These are phyloP conservation scores for Orchesellides sinensis DNA, from an alignment of 2,888 invertebrate species.

Conservation along the genomic window DNA sequence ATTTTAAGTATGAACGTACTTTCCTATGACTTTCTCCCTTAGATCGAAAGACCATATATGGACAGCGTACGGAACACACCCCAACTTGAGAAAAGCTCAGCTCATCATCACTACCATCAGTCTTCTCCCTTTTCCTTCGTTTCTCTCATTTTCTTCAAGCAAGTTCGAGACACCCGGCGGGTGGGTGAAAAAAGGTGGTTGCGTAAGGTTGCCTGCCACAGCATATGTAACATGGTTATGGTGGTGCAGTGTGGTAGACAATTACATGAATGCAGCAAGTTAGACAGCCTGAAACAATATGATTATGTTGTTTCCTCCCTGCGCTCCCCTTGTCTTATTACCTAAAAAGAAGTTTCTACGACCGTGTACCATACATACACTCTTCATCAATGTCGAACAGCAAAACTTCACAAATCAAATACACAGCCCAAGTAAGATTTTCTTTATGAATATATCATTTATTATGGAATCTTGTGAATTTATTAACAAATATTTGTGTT, in stretches of 20 bases:
- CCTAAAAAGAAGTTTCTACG: slow-evolving; percentile 14
- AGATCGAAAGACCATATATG: slow-evolving; percentile 7
- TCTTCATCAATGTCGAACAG: slow-evolving; percentile 53
- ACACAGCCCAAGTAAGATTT: slow-evolving; percentile 45
- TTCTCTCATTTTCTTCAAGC: slow-evolving; percentile 24
- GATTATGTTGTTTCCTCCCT: slow-evolving; percentile 60
- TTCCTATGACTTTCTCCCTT: slow-evolving; percentile 47
- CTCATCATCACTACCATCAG: slow-evolving; percentile 53
- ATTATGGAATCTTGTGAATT: slow-evolving; percentile 40
- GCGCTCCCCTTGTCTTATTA: slow-evolving; percentile 40
- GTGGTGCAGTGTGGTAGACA: slow-evolving; percentile 39
- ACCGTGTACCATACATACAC: slow-evolving; percentile 9
- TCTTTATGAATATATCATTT: slow-evolving; percentile 32
- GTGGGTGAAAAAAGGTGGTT: slow-evolving; percentile 4
- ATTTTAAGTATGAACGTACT: slow-evolving; percentile 1
- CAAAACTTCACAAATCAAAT: slow-evolving; percentile 53
- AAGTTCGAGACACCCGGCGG: slow-evolving; percentile 26
- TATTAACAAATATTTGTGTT: slow-evolving; percentile 54
- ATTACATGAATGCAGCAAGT: slow-evolving; percentile 52
- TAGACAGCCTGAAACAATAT: slow-evolving; percentile 58
- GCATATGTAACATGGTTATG: neutral
- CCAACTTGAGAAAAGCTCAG: slow-evolving; percentile 7
- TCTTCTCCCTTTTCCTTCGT: slow-evolving; percentile 47
- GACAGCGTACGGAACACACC: slow-evolving; percentile 8
- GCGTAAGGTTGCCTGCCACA: neutral